Conservation (phyloP, 2,113 vertebrate genomes). For the Hucho hucho region DNA sequence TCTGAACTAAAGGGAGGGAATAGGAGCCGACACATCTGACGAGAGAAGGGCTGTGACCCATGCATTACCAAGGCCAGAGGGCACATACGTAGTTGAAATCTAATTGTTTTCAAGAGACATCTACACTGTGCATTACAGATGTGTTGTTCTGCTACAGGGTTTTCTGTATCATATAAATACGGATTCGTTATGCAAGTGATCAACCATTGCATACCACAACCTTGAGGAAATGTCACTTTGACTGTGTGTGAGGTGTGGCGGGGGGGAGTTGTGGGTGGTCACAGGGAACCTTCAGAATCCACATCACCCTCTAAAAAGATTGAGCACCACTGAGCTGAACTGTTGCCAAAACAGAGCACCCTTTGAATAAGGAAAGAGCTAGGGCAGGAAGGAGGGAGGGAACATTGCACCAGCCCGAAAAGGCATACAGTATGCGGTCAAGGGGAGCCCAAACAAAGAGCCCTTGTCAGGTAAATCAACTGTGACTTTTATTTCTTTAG, state of each 20-base stretch:
- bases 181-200: slow-evolving; percentile 47
- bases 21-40: neutral
- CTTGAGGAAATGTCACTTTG: slow-evolving; percentile 58
- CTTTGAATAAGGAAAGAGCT: slow-evolving; percentile 47
- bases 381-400: slow-evolving; percentile 3
- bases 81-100: slow-evolving; percentile 27
- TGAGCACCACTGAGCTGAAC: slow-evolving; percentile 59
- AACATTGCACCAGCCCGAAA: slow-evolving; percentile 29
- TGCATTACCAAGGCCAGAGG: slow-evolving; percentile 55
- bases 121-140: slow-evolving; percentile 47
- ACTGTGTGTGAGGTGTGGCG: neutral
- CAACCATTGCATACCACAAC: slow-evolving; percentile 44
- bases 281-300: slow-evolving; percentile 52
- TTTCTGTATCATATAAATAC: slow-evolving; percentile 46
- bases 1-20: too few relatives aligned
- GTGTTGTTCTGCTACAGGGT: slow-evolving; percentile 50
- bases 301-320: slow-evolving; percentile 62
- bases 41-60: slow-evolving; percentile 52
- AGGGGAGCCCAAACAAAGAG: slow-evolving; percentile 64
- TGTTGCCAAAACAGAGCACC: slow-evolving; percentile 57
- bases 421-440: slow-evolving; percentile 45
- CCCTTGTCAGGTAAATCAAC: slow-evolving; percentile 71
- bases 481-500: slow-evolving; percentile 71
- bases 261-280: slow-evolving; percentile 40
- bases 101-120: slow-evolving; percentile 55